phyloP scores from a whole-genome alignment of 2,888 invertebrate species.

The Junonia oenone region DNA sequence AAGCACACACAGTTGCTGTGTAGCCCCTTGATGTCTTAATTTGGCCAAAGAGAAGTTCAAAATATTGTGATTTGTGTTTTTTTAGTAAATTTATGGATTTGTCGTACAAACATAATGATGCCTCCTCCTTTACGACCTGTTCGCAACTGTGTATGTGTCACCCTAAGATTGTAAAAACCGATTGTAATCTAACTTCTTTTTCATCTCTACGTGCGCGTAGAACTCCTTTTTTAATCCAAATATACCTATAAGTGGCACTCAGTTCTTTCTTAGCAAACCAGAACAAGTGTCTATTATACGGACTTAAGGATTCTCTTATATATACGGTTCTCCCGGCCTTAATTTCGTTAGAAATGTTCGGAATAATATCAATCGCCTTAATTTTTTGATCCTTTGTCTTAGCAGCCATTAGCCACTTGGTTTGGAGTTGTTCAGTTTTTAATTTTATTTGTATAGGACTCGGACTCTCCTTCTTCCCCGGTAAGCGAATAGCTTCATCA shows the following conservation, averaged over 20 bases:
- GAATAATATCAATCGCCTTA: not conserved
- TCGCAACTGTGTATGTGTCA: no score
- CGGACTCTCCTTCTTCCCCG: not conserved
- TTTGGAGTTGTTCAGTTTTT: not conserved
- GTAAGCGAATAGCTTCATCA: not conserved
- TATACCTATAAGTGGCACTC: not conserved
- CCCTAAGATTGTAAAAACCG: no score
- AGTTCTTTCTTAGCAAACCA: not conserved
- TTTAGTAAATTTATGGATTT: not conserved
- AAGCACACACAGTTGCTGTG: no score
- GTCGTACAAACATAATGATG: not conserved
- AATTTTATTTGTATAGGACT: not conserved
- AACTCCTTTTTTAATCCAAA: constrained; percentile 3
- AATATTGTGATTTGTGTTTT: no score
- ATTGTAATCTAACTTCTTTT: no score
- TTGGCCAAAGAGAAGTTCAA: no score
- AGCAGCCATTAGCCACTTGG: not conserved
- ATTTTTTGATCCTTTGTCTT: not conserved
- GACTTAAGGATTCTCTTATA: not conserved
- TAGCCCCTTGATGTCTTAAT: no score
- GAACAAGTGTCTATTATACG: not conserved
- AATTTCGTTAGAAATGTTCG: not conserved
- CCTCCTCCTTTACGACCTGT: not conserved
- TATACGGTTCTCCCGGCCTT: not conserved
- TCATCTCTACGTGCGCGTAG: constrained; percentile 3